Conservation (phyloP, 2,888 invertebrate species). For the Embidobia sp. region DNA sequence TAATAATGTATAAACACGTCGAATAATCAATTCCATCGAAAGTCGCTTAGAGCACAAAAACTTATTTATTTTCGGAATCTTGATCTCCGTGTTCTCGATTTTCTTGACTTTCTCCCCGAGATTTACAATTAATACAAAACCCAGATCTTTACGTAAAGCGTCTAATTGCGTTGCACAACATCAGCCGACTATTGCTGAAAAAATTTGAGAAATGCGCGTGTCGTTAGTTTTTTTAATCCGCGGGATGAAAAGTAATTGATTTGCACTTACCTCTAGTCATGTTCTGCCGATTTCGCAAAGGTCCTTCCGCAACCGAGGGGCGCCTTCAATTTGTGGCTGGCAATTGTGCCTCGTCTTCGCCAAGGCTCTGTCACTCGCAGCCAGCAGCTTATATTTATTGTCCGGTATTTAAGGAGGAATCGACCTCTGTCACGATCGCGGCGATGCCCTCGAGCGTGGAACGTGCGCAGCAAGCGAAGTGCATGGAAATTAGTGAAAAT, state of each 20-base stretch:
- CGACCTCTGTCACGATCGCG: constrained; percentile 51
- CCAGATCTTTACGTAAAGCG: too few species aligned
- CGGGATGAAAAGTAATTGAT: background rate
- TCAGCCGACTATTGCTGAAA: too few species aligned
- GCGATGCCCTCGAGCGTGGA: constrained; percentile 52
- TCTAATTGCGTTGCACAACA: background rate
- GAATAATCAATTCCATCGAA: constrained; percentile 5
- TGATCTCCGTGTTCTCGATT: background rate
- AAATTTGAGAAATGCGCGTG: background rate
- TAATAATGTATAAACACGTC: too few species aligned
- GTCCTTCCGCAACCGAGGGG: constrained; percentile 18
- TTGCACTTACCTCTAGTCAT: constrained; percentile 41
- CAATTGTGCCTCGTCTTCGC: constrained; percentile 25
- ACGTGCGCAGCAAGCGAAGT: constrained; percentile 60
- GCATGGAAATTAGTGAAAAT: constrained; percentile 61
- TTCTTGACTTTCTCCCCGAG: background rate
- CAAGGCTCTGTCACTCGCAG: constrained; percentile 39
- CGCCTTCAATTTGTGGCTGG: constrained; percentile 10
- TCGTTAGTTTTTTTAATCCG: constrained; percentile 15
- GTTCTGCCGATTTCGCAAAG: constrained; percentile 24
- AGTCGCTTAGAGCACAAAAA: background rate
- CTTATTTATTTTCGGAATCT: background rate
- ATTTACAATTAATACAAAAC: background rate
- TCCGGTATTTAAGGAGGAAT: constrained; percentile 33
- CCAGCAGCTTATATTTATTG: constrained; percentile 24